Conservation (phyloP, 2,113 vertebrate genomes). For the Donacobius atricapilla region DNA sequence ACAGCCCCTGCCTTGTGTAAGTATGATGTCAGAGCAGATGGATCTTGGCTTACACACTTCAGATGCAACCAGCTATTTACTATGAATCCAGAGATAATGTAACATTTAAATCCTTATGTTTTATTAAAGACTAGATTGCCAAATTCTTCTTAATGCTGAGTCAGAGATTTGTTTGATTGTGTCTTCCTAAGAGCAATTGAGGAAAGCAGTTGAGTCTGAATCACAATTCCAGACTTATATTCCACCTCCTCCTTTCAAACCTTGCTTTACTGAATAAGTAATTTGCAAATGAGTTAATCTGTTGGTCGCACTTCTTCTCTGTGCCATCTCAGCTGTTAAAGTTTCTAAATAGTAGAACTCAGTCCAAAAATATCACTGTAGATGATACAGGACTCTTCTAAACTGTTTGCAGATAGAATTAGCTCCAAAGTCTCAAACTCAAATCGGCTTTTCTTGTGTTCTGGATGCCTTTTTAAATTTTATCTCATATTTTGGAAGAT, state of each 20-base stretch:
- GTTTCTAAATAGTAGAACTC: neutral
- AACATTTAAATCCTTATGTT: neutral
- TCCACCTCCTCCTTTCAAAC: constrained; percentile 28
- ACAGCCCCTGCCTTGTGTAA: neutral
- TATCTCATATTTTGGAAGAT: neutral
- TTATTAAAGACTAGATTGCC: neutral
- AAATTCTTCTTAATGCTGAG: neutral
- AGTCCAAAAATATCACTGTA: neutral
- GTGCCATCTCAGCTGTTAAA: neutral
- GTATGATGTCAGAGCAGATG: neutral
- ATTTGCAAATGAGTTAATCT: constrained; percentile 15
- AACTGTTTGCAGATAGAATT: neutral
- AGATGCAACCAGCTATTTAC: neutral
- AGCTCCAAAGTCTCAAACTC: neutral
- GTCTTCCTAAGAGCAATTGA: neutral
- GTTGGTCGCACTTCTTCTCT: neutral
- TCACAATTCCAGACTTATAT: constrained; percentile 4
- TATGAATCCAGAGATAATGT: neutral
- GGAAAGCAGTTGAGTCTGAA: neutral
- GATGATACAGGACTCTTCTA: neutral
- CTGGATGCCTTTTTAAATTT: neutral
- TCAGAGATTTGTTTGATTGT: neutral
- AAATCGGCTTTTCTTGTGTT: neutral
- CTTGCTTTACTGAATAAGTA: constrained; percentile 10
- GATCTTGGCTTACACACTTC: neutral